phyloP scores from a whole-genome alignment of 2,888 invertebrate species.

The Halictus quadricinctus region DNA sequence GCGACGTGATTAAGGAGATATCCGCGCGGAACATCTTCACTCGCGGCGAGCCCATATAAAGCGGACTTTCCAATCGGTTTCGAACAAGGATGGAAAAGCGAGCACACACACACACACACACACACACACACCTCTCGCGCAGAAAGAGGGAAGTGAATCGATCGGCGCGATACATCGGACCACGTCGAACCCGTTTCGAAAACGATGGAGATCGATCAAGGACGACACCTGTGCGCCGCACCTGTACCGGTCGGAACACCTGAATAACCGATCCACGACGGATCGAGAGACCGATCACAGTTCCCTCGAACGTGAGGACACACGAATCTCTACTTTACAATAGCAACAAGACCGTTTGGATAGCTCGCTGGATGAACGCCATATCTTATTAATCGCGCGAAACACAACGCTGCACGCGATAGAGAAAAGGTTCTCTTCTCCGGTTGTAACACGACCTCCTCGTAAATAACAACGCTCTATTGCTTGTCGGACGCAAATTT shows the following conservation, averaged over 20 bases:
- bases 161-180: slow-evolving; percentile 24
- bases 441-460: slow-evolving; percentile 49
- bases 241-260: not conserved
- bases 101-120: not conserved
- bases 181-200: slow-evolving; percentile 16
- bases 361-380: not conserved
- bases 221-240: not conserved
- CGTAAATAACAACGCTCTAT: slow-evolving; percentile 27
- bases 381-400: slow-evolving; percentile 7
- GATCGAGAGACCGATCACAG: too few relatives aligned
- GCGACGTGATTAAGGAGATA: slow-evolving; percentile 44
- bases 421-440: slow-evolving; percentile 19
- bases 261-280: not conserved
- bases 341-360: not conserved
- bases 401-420: slow-evolving; percentile 43
- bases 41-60: slow-evolving; percentile 46
- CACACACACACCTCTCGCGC: slow-evolving; percentile 27
- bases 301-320: not conserved
- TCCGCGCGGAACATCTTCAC: slow-evolving; percentile 61
- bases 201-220: not conserved
- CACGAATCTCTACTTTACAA: not conserved
- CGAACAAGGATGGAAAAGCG: slow-evolving; percentile 69
- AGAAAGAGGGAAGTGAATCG: slow-evolving; percentile 73
- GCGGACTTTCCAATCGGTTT: slow-evolving; percentile 71
- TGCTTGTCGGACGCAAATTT: slow-evolving; percentile 20